These are phyloP conservation scores for Netelia melanura DNA, from an alignment of 2,888 invertebrate species.

Conservation along the genomic window DNA sequence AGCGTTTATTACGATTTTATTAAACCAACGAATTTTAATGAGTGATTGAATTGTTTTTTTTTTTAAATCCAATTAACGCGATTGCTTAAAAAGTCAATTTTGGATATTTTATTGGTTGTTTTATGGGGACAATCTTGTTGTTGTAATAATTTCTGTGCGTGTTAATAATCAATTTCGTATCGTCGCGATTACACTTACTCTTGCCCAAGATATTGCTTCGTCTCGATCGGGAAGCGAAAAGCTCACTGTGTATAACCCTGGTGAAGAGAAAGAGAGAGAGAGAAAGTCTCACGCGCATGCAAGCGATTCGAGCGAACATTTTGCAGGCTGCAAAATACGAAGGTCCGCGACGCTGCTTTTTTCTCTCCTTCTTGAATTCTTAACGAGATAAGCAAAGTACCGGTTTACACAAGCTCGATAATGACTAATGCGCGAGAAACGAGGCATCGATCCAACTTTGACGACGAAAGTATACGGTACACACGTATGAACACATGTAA, in stretches of 20 bases:
- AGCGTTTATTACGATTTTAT: no score
- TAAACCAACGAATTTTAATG: no score
- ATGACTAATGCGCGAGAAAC: slow-evolving; percentile 59
- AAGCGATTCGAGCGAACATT: not conserved
- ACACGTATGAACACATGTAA: not conserved
- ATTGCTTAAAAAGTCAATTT: no score
- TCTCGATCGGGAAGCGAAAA: not conserved
- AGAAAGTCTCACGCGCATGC: slow-evolving; percentile 27
- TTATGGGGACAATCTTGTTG: no score
- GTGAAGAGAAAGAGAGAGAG: no score
- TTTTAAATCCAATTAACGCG: no score
- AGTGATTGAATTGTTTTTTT: no score
- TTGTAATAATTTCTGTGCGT: no score
- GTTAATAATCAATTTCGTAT: no score
- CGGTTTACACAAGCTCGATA: slow-evolving; percentile 60
- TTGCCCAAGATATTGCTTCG: no score
- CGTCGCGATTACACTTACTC: no score
- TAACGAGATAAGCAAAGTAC: slow-evolving; percentile 64
- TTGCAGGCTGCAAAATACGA: slow-evolving; percentile 14
- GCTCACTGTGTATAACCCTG: slow-evolving; percentile 10
- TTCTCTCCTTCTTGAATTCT: slow-evolving; percentile 52
- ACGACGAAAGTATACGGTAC: slow-evolving; percentile 26
- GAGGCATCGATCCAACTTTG: slow-evolving; percentile 59
- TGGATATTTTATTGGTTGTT: no score
- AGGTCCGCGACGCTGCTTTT: slow-evolving; percentile 33